These are phyloP conservation scores for Agapostemon virescens DNA, from an alignment of 2,888 invertebrate species.

Conservation along the genomic window DNA sequence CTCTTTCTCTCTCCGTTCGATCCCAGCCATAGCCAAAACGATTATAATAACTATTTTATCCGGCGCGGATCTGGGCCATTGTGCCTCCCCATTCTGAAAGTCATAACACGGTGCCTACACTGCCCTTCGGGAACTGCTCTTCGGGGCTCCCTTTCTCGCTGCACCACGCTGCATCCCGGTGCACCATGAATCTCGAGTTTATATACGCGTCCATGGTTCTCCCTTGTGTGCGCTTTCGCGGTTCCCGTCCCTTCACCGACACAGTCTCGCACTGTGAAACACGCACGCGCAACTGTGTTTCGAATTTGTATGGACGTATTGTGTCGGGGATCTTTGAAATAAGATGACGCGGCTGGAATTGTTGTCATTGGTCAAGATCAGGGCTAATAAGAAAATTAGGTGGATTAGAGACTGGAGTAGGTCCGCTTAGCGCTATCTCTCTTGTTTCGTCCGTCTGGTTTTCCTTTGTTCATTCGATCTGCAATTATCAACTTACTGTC, in stretches of 20 bases:
- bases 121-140: slow-evolving; percentile 71
- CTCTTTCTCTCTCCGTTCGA: slow-evolving; percentile 45
- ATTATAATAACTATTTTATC: slow-evolving; percentile 81
- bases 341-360: slow-evolving; percentile 4
- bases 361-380: not conserved
- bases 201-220: slow-evolving; percentile 30
- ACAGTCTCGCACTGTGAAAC: not conserved
- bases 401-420: not conserved
- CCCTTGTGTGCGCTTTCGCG: slow-evolving; percentile 33
- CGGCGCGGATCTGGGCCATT: slow-evolving; percentile 80
- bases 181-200: slow-evolving; percentile 68
- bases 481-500: not conserved
- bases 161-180: slow-evolving; percentile 53
- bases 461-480: not conserved
- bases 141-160: slow-evolving; percentile 53
- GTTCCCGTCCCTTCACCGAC: slow-evolving; percentile 20
- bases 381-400: not conserved
- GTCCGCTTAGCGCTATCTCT: not conserved
- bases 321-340: not conserved
- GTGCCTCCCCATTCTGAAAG: slow-evolving; percentile 80
- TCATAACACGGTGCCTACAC: slow-evolving; percentile 79
- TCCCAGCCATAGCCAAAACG: slow-evolving; percentile 74
- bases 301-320: slow-evolving; percentile 14
- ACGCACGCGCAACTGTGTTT: not conserved
- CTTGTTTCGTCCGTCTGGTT: not conserved